A percentile compares a stretch with the other conserved stretches of the same genome.
Evolutionary conservation across 2,113 vertebrate genomes (phyloP).

Genomic region (Xyliphius kryptos): DNA sequence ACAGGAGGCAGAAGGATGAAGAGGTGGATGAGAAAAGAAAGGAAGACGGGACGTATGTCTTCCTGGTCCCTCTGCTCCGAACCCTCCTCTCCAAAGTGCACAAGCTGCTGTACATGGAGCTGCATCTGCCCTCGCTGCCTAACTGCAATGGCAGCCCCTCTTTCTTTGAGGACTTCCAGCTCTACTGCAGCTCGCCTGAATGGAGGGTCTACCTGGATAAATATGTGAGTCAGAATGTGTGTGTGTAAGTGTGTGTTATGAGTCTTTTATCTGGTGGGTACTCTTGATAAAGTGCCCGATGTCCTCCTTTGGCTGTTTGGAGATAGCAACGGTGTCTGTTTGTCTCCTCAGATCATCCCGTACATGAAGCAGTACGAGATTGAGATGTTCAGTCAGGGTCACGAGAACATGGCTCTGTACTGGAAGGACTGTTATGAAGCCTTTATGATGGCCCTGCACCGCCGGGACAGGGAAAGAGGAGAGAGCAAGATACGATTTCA

Average conservation of each 20-base stretch:
- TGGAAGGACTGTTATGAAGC: conserved; percentile 94
- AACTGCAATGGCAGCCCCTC: conserved; percentile 87
- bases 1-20: no score
- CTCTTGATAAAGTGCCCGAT: no score
- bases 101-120: conserved; percentile 90
- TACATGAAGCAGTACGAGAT: conserved; percentile 97
- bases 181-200: conserved; percentile 84
- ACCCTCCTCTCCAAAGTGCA: conserved; percentile 89
- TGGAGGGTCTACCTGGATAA: conserved; percentile 95
- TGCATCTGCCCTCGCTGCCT: conserved; percentile 90
- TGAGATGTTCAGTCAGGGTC: conserved; percentile 80
- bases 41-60: conserved; percentile 84
- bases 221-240: conserved; percentile 58
- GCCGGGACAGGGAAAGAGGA: conserved; percentile 81
- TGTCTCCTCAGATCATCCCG: conserved; percentile 87
- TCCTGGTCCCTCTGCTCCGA: conserved; percentile 86
- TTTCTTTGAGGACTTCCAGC: conserved; percentile 95
- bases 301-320: no score
- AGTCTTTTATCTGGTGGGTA: no score
- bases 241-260: no score
- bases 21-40: conserved; percentile 63
- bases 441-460: conserved; percentile 90
- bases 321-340: no score
- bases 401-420: conserved; percentile 84
- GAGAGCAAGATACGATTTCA: conserved; percentile 97